Percentiles rank a stretch among this genome's conserved stretches.
Conservation (phyloP, 2,113 vertebrate genomes). For the Toxostoma redivivum region DNA sequence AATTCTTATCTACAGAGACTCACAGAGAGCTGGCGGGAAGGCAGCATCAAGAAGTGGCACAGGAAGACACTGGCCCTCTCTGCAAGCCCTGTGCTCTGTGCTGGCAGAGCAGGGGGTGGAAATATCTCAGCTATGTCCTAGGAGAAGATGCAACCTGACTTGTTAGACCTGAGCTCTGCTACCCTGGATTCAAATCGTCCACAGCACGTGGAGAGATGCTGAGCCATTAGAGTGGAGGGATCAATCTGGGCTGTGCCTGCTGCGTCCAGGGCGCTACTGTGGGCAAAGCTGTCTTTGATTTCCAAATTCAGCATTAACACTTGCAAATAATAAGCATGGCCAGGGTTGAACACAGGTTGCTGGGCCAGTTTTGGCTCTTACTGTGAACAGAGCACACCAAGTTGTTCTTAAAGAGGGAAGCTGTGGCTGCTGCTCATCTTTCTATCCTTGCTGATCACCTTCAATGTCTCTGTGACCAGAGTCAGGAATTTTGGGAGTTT, state of each 20-base stretch:
- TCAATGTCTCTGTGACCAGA: neutral
- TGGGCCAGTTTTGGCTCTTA: neutral
- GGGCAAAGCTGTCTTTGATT: neutral
- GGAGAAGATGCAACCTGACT: neutral
- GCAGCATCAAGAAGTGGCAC: neutral
- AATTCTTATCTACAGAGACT: neutral
- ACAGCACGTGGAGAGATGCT: neutral
- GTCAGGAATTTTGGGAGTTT: neutral
- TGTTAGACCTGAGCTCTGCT: neutral
- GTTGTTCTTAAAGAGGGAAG: neutral
- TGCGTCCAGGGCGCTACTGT: neutral
- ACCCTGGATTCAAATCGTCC: neutral
- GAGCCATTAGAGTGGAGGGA: neutral
- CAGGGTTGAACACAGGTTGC: accelerated
- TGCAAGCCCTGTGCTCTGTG: neutral
- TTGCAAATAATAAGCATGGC: neutral
- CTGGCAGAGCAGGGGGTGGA: neutral
- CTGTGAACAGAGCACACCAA: neutral
- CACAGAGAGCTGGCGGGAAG: neutral
- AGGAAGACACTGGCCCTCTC: neutral
- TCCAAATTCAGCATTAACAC: neutral
- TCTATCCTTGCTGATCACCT: neutral
- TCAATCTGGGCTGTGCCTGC: neutral
- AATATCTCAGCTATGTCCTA: neutral
- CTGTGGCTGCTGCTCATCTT: neutral